Evolutionary conservation across 2,113 vertebrate species (phyloP), one percentile per base, ranked within the genome.

Genomic region (Laticauda colubrina): DNA sequence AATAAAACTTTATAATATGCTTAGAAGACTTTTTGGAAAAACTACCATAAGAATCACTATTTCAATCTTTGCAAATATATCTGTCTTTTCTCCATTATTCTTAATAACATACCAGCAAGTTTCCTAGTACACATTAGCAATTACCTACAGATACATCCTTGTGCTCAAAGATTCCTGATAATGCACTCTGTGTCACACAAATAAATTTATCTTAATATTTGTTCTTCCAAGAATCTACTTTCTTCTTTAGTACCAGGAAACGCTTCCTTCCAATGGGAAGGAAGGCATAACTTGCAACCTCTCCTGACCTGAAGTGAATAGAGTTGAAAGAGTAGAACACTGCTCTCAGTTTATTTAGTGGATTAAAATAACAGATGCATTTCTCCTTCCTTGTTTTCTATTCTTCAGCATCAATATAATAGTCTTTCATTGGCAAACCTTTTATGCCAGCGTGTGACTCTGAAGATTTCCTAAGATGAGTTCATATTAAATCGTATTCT

Each of bases 341-440:
- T 93, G 26, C 95, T 96, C 96, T 97, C 95, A 96, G 96, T 96
- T 95, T 96, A 94, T 97, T 96, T 96, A 97, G 96, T 81, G 87
- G 96, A 95, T 96, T 97, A 97, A 97, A 97, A 97, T 96, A 97
- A 97, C 96, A 95, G 96, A 96, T 94, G 95, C 95, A 95, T 93
- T 96, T 96, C 95, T 95, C 96, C 95, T 97, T 95, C 96, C 96
- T 96, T 92, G 95, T 95, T 95, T 96, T 97, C 94, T 90, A 81
- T 95, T 97, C 93, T 95, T 96, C 95, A 91, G 93, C 95, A 96
- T 96, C 96, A 97, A 95, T 95, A 94, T 96, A 95, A 94, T 75
- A 90, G 94, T 45, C 96, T 97, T 96, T 94, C 95, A 97, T 95
- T 94, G 94, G 95, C 90, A 92, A 91, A 69, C 89, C 95, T 97